phyloP scores from a whole-genome alignment of 2,888 invertebrate species.

The Aspidiotus destructor region DNA sequence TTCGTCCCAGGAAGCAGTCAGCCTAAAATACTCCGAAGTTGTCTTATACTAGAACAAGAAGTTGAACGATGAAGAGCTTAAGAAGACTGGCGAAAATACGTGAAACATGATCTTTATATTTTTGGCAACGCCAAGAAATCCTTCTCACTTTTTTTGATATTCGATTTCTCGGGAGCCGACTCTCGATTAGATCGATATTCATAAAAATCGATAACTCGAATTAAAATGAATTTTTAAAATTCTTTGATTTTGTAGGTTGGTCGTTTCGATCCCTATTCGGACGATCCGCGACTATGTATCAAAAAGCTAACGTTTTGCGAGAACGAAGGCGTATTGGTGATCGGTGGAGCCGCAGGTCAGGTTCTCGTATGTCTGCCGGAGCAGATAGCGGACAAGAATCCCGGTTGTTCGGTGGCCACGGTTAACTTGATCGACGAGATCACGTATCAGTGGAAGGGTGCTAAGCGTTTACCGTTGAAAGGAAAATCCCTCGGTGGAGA shows the following conservation, averaged over 20 bases:
- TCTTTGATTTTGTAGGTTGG: constrained; percentile 51
- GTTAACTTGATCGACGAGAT: constrained; percentile 68
- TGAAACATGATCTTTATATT: no score
- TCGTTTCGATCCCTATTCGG: constrained; percentile 92
- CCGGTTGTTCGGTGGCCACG: constrained; percentile 43
- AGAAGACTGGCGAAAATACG: no score
- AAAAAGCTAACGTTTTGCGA: constrained; percentile 77
- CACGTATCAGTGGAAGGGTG: constrained; percentile 73
- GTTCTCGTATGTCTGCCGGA: constrained; percentile 67
- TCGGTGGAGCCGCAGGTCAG: constrained; percentile 94
- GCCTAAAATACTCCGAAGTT: no score
- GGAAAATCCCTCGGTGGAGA: constrained; percentile 32
- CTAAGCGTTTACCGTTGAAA: constrained; percentile 68
- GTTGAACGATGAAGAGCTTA: no score
- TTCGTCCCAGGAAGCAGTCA: no score
- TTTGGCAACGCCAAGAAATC: no score
- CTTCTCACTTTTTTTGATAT: no score
- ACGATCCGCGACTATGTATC: constrained; percentile 79
- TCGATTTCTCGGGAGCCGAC: no score
- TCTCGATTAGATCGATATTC: no score
- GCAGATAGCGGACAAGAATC: constrained; percentile 42
- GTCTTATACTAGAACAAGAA: no score
- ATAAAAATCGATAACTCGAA: no score
- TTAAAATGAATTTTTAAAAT: no score
- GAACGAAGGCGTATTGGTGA: constrained; percentile 72